These are phyloP conservation scores for Barbus barbus DNA, from an alignment of 2,113 vertebrate species.

Conservation along the genomic window DNA sequence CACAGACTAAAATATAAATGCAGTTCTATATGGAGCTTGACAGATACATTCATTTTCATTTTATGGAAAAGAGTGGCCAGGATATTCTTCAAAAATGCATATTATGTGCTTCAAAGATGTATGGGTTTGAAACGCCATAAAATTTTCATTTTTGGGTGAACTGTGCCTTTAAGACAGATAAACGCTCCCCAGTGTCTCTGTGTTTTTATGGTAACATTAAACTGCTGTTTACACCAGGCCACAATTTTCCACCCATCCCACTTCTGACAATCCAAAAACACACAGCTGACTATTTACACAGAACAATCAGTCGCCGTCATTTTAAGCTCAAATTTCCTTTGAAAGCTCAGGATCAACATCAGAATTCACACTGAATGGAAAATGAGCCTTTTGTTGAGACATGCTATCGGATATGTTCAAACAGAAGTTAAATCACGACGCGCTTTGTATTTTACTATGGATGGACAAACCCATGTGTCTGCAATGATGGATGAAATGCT, in stretches of 20 bases:
- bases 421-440: not conserved
- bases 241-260: conserved; percentile 4
- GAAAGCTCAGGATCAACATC: conserved; percentile 11
- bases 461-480: not conserved
- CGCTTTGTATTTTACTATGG: not conserved
- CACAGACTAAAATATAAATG: not conserved
- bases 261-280: not conserved
- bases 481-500: not conserved
- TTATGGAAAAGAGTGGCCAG: not conserved
- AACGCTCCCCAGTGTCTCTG: not conserved
- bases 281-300: conserved; percentile 41
- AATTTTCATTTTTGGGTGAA: not conserved
- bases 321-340: conserved; percentile 52
- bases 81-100: not conserved
- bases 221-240: not conserved
- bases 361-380: not conserved
- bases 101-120: not conserved
- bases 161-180: not conserved
- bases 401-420: not conserved
- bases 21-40: too few relatives aligned
- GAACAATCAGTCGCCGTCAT: conserved; percentile 15
- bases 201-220: conserved; percentile 7
- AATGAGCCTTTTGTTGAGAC: not conserved
- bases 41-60: not conserved
- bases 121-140: not conserved